Evolutionary conservation across 2,797 vertebrate genomes (phyloP).

Genomic region (Pseudopleuronectes americanus): DNA sequence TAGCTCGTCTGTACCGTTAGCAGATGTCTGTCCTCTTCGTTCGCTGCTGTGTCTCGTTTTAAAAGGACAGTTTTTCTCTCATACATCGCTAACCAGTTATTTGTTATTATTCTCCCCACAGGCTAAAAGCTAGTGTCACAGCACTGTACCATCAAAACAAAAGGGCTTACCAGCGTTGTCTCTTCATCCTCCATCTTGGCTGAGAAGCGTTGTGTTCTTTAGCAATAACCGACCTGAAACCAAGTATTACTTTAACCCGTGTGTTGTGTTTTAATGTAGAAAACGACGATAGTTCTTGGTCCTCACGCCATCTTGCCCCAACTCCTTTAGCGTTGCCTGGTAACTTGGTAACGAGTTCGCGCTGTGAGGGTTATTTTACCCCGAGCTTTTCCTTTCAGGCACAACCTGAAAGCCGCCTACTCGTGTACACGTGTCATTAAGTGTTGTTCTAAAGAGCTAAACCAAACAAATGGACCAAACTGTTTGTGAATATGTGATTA

Average conservation of each 20-base stretch:
- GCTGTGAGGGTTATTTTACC: accelerated
- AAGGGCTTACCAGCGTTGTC: slow-evolving; percentile 75
- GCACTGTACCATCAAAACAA: not conserved
- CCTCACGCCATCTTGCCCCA: slow-evolving; percentile 71
- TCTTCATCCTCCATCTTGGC: slow-evolving; percentile 81
- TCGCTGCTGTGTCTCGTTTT: not conserved
- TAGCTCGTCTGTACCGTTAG: not conserved
- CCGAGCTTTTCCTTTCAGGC: not conserved
- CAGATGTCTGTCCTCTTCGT: not conserved
- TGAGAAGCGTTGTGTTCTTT: slow-evolving; percentile 1
- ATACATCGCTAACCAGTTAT: not conserved
- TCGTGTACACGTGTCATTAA: accelerated
- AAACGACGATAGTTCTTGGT: not conserved
- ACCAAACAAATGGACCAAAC: too few relatives aligned
- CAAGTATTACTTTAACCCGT: accelerated
- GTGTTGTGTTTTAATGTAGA: not conserved
- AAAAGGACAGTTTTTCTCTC: not conserved
- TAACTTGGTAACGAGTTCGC: slow-evolving; percentile 62
- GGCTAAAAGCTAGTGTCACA: not conserved
- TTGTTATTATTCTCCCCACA: too few relatives aligned
- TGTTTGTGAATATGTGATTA: too few relatives aligned
- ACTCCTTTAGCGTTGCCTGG: slow-evolving; percentile 67
- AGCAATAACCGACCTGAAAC: not conserved
- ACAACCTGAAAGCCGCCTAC: accelerated
- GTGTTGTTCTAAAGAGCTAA: too few relatives aligned